Evolutionary conservation across 1,140 invertebrate genomes (phyloP), one percentile per base, ranked within the genome.

Genomic region (Tetragonula clypearis): DNA sequence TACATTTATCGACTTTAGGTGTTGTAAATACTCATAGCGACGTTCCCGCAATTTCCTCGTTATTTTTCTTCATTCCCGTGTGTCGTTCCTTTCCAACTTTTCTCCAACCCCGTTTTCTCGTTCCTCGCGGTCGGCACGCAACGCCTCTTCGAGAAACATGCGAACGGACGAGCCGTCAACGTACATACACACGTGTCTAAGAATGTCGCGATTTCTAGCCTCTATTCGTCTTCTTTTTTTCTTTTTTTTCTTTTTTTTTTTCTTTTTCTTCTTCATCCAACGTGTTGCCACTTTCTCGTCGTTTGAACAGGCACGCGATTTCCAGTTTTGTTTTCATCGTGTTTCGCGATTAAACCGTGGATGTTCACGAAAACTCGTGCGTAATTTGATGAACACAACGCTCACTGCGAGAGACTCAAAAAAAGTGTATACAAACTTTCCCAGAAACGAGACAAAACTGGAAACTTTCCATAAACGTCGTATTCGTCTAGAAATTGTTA

Each of bases 1-100:
- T 88, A 88, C 81, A 73, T 65, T 84, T 87, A 81, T 82, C 73
- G 68, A 88, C 73, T 49, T 30, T 71, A 90, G 49, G 80, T 81
- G 77, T 73, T 53, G 41, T 79, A 83, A 77, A 82, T 88, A 82
- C 75, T 76, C 79, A 78, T 82, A 84, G 82, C 78, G 79, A 90
- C 73, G 68, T 19, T 68, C 35, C 41, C 30, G 41, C 53, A 78
- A 86, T 65, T 86, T 30, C 4, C 23, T 35, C 11, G 56, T 65
- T 8, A 15, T 30, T 49, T 30, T n/a, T 56, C 11, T 17, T 41
- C 17, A 21, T 69, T 9, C 15, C n/a, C 19, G 1, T 26, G 19
- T 49, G 19, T 68, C 41, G 62, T 35, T 65, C 30, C 62, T 72
- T n/a, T 49, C 53, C 56, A 49, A 6, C 53, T 62, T 55, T 65